Conservation (phyloP, 2,797 vertebrate species). For the Hypotaenidia philippensis region DNA sequence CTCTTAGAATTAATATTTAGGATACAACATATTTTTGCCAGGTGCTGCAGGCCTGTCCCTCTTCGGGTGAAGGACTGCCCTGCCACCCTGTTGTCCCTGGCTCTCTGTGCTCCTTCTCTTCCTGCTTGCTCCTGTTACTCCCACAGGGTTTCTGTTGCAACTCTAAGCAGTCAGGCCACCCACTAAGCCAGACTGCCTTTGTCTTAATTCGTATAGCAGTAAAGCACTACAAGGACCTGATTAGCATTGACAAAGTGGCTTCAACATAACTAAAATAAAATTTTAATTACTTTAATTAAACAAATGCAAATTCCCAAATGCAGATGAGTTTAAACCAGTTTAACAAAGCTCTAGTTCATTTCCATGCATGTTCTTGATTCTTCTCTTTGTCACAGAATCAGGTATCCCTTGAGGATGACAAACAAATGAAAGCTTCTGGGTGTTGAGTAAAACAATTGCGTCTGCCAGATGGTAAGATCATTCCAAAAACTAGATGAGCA, state of each 20-base stretch:
- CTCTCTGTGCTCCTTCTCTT: neutral
- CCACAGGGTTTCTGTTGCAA: neutral
- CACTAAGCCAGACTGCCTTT: neutral
- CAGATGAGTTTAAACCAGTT: constrained; percentile 7
- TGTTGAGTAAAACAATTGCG: neutral
- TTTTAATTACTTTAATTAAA: constrained; percentile 65
- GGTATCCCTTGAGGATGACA: neutral
- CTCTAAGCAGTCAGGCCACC: neutral
- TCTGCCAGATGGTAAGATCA: neutral
- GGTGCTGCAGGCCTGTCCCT: neutral
- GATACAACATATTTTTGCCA: neutral
- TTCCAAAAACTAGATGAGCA: neutral
- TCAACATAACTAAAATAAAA: constrained; percentile 22
- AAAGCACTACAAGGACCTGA: neutral
- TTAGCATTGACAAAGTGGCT: constrained; percentile 42
- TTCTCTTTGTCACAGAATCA: neutral
- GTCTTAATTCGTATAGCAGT: constrained; percentile 31
- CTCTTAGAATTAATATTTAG: neutral
- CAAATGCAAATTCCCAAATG: constrained; percentile 38
- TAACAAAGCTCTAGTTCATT: neutral
- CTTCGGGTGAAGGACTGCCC: neutral
- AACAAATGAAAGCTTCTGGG: constrained; percentile 11
- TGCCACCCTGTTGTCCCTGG: neutral
- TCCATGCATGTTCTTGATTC: neutral
- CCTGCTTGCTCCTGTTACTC: neutral